These are phyloP conservation scores for Chrysodeixis includens DNA, from an alignment of 2,888 invertebrate species.

Conservation along the genomic window DNA sequence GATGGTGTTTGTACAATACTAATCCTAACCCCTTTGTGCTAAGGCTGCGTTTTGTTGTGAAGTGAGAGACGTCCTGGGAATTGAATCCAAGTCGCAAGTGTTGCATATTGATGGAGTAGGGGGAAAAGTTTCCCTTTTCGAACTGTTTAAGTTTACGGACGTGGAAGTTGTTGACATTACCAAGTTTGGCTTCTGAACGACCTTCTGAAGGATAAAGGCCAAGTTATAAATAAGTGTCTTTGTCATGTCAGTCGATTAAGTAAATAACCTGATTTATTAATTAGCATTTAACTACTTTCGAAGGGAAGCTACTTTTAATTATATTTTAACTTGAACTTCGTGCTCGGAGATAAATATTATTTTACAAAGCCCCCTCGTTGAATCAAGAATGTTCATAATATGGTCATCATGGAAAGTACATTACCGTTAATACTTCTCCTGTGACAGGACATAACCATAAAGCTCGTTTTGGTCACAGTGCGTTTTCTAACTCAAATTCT, in stretches of 20 bases:
- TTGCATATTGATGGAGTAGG: constrained; percentile 68
- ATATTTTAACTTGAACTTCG: background rate
- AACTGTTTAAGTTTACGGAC: constrained; percentile 62
- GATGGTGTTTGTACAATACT: constrained; percentile 60
- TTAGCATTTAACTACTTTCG: constrained; percentile 12
- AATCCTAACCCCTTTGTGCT: constrained; percentile 59
- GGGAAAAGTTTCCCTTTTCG: constrained; percentile 69
- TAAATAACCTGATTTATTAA: constrained; percentile 40
- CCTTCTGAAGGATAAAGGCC: constrained; percentile 64
- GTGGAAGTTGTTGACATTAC: constrained; percentile 68
- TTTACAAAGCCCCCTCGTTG: no score
- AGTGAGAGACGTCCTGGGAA: constrained; percentile 55
- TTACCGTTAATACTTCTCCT: no score
- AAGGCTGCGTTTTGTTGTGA: constrained; percentile 54
- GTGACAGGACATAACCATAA: no score
- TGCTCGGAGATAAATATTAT: background rate
- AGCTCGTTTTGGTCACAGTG: no score
- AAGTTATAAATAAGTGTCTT: constrained; percentile 58
- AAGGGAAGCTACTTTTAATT: constrained; percentile 1
- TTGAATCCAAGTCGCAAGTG: constrained; percentile 63
- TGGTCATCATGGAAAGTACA: no score
- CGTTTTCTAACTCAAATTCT: no score
- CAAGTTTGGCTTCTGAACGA: constrained; percentile 64
- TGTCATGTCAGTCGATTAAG: constrained; percentile 56
- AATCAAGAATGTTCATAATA: no score